A percentile compares a stretch with the other conserved stretches of the same genome.
Conservation (phyloP, 2,888 invertebrate genomes). For the Epinotia ramella region DNA sequence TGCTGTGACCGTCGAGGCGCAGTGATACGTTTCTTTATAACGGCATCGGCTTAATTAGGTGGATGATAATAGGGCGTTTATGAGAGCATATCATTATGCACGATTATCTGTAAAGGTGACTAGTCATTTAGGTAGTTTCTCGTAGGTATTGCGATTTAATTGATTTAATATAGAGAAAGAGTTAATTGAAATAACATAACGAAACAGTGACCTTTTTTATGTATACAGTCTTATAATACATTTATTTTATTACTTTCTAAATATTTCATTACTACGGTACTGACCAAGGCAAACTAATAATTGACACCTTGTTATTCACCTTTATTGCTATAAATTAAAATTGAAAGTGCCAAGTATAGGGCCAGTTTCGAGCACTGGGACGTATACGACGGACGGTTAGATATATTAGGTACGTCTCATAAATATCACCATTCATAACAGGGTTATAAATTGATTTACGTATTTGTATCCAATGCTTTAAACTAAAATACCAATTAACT, state of each 20-base stretch:
- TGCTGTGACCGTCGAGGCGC: constrained; percentile 40
- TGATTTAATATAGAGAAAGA: not conserved
- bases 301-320: too few relatives aligned
- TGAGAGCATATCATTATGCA: not conserved
- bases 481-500: too few relatives aligned
- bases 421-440: not conserved
- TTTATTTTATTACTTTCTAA: too few relatives aligned
- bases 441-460: not conserved
- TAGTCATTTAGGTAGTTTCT: not conserved
- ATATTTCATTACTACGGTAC: too few relatives aligned
- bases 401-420: not conserved
- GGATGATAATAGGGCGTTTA: constrained; percentile 5
- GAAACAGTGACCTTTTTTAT: not conserved
- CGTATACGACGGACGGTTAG: too few relatives aligned
- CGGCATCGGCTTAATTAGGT: constrained; percentile 17
- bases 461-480: too few relatives aligned
- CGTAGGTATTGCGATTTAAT: not conserved
- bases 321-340: too few relatives aligned
- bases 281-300: too few relatives aligned
- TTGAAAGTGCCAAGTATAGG: too few relatives aligned
- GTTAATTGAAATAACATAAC: not conserved
- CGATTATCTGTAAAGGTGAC: not conserved
- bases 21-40: constrained; percentile 24
- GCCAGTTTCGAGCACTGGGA: too few relatives aligned
- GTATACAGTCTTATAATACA: too few relatives aligned